Evolutionary conservation across 2,113 vertebrate species (phyloP), one percentile per base, ranked within the genome.

Genomic region (Pica pica): DNA sequence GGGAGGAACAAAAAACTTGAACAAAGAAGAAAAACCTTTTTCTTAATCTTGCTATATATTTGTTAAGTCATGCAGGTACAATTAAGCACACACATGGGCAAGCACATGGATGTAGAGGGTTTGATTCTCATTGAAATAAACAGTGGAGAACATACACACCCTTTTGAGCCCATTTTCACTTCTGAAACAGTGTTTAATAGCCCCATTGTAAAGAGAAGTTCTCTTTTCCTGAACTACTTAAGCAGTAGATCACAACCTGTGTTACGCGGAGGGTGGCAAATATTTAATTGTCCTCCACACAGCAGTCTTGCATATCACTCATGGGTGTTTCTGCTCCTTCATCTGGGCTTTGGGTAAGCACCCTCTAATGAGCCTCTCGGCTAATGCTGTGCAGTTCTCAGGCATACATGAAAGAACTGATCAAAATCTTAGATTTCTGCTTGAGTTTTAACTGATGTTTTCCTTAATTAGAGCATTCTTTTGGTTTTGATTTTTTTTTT

Each of bases 381-480:
- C 78, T 90, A 74, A 50, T 6, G 4, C 41, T 37, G 30, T 37
- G 53, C 49, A 47, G n/a, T 59, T 89, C 60, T 74, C 79, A 91
- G 73, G 63, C 20, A 1, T 5, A 56, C 63, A 67, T 93, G 30
- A 95, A 94, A 95, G 74, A 85, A 67, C 50, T 21, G 63, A 93
- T 91, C 87, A 86, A 55, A 93, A 83, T 83, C 80, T 83, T 82
- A 10, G 4, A 24, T 85, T 83, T 89, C 82, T 82, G 7, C 86
- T 89, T 78, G 73, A 87, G 79, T 49, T 88, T 89, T 89, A 90
- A 89, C 50, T 89, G 87, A 93, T 87, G 41, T 84, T 95, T 94
- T 84, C 28, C 73, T 68, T 94, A 96, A 93, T 96, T 87, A 88
- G 68, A 89, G 52, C 82, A 53, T 93, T 79, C 80, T 90, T 95